A percentile compares a stretch with the other conserved stretches of the same genome.
Conservation (phyloP, 2,113 vertebrate species). For the Ceuthmochares aereus region DNA sequence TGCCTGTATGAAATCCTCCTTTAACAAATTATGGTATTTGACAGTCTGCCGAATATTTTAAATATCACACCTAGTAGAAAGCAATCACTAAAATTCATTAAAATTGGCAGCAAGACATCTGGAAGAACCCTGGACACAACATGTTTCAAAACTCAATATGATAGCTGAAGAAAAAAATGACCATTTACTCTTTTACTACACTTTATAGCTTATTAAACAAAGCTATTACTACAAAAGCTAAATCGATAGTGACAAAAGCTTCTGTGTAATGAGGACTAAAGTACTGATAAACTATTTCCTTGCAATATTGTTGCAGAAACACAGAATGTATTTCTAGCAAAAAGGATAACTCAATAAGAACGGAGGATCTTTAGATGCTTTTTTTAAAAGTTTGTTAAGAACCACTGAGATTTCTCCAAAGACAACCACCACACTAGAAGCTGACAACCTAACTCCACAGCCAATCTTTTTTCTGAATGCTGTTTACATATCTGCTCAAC, state of each 20-base stretch:
- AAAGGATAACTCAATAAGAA: background rate
- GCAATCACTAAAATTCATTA: background rate
- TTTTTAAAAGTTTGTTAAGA: background rate
- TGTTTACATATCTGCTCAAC: accelerated
- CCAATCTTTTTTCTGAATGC: background rate
- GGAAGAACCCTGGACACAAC: background rate
- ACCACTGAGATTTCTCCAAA: background rate
- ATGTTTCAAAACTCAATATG: constrained; percentile 59
- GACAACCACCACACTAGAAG: background rate
- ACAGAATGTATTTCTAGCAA: background rate
- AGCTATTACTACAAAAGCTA: background rate
- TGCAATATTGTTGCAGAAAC: background rate
- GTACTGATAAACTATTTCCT: background rate
- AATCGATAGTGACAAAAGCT: background rate
- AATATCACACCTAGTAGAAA: background rate
- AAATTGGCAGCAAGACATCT: background rate
- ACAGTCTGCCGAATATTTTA: background rate
- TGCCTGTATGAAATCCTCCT: background rate
- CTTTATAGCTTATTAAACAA: background rate
- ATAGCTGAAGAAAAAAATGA: constrained; percentile 65
- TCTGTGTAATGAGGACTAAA: background rate
- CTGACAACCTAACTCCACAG: background rate
- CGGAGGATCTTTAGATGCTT: background rate
- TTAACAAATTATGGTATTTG: background rate
- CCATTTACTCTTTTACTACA: background rate